Percentiles rank a stretch among this genome's conserved stretches.
Evolutionary conservation across 2,113 vertebrate genomes (phyloP).

Genomic region (Heterocephalus glaber): DNA sequence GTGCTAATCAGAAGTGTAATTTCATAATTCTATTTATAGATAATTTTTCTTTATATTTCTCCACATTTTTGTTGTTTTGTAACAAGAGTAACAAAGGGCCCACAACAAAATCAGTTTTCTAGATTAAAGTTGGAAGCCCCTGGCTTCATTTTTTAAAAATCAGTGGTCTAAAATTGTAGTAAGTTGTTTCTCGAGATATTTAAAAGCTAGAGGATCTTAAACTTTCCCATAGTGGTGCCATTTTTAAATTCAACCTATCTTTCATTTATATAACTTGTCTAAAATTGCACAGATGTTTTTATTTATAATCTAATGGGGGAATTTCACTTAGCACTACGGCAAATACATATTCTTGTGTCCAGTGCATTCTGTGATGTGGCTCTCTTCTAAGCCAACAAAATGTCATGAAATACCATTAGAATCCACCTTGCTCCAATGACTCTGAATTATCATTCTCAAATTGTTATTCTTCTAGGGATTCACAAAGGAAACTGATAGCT

Average conservation of each 20-base stretch:
- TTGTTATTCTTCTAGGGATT: background rate
- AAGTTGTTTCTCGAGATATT: conserved; percentile 22
- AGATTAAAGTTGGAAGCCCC: background rate
- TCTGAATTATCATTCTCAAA: background rate
- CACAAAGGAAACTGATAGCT: background rate
- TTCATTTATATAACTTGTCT: conserved; percentile 56
- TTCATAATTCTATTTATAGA: background rate
- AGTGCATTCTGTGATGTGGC: conserved; percentile 62
- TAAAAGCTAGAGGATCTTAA: conserved; percentile 2
- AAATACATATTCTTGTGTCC: conserved; percentile 71
- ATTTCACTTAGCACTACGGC: conserved; percentile 76
- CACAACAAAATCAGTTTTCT: background rate
- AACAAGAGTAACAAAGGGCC: background rate
- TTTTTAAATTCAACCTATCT: conserved; percentile 59
- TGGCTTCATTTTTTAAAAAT: conserved; percentile 6
- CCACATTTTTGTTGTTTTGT: background rate
- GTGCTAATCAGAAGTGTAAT: background rate
- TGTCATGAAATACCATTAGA: conserved; percentile 64
- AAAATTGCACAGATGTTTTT: conserved; percentile 76
- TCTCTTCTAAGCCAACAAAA: conserved; percentile 68
- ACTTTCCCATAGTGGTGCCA: conserved; percentile 55
- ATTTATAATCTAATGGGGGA: conserved; percentile 73
- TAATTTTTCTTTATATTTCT: background rate
- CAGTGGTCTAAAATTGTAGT: background rate
- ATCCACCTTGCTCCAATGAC: conserved; percentile 41